A percentile compares a stretch with the other conserved stretches of the same genome.
phyloP scores from a whole-genome alignment of 1,140 invertebrate genomes.

The Cotesia typhae region DNA sequence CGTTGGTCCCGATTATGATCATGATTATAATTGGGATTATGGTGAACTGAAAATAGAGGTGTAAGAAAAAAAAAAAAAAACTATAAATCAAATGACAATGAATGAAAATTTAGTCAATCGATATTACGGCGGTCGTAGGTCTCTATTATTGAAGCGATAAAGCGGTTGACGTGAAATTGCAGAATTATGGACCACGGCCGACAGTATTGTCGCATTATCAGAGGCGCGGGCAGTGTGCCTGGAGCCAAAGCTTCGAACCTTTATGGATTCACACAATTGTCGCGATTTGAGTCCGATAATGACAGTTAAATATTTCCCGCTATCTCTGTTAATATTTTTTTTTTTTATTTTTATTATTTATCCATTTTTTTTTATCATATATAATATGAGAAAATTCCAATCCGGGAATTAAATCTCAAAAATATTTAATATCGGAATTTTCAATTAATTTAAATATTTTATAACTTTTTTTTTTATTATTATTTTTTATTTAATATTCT shows the following conservation, averaged over 20 bases:
- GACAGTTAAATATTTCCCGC: conserved; percentile 5
- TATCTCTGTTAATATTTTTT: not conserved
- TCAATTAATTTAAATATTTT: too few relatives aligned
- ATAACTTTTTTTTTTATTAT: too few relatives aligned
- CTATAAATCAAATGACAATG: not conserved
- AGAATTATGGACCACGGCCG: conserved; percentile 10
- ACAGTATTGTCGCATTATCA: conserved; percentile 11
- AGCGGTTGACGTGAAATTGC: conserved; percentile 7
- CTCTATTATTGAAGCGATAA: conserved; percentile 15
- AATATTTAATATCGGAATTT: too few relatives aligned
- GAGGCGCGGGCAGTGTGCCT: not conserved
- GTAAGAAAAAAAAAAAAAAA: not conserved
- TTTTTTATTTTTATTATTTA: too few relatives aligned
- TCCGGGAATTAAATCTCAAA: too few relatives aligned
- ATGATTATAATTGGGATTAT: too few relatives aligned
- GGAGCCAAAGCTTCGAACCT: not conserved
- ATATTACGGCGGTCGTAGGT: conserved; percentile 6
- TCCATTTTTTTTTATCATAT: too few relatives aligned
- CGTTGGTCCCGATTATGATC: too few relatives aligned
- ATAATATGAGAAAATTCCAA: too few relatives aligned
- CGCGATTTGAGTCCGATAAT: not conserved
- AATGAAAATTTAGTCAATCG: conserved; percentile 3
- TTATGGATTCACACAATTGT: conserved; percentile 10
- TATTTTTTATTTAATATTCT: too few relatives aligned
- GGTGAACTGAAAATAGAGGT: too few relatives aligned